A percentile compares a stretch with the other conserved stretches of the same genome.
Evolutionary conservation across 2,888 invertebrate species (phyloP).

Genomic region (Mythimna vitellina): DNA sequence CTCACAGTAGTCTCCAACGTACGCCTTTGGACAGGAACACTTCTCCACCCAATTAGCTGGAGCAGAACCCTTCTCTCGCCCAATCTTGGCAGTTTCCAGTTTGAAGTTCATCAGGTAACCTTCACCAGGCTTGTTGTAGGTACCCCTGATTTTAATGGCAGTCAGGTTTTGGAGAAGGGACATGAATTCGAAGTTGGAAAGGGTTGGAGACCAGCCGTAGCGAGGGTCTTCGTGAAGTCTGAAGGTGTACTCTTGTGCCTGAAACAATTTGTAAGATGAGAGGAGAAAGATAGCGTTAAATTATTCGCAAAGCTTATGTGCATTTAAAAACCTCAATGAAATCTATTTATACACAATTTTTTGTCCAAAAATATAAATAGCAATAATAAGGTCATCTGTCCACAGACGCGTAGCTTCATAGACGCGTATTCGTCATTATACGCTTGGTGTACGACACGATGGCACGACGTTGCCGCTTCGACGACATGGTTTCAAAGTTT

Average conservation of each 20-base stretch:
- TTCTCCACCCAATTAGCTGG: constrained; percentile 98
- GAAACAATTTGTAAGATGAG: constrained; percentile 66
- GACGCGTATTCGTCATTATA: too few relatives aligned
- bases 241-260: constrained; percentile 95
- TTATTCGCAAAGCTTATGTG: neutral
- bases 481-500: too few relatives aligned
- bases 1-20: constrained; percentile 99
- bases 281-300: neutral
- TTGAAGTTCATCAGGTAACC: constrained; percentile 97
- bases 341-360: neutral
- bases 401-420: too few relatives aligned
- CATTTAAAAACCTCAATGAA: neutral
- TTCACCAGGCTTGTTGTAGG: constrained; percentile 95
- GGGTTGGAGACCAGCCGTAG: constrained; percentile 98
- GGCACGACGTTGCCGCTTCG: too few relatives aligned
- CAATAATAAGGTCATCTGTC: too few relatives aligned
- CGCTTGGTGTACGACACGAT: too few relatives aligned
- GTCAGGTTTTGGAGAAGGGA: constrained; percentile 98
- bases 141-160: constrained; percentile 97
- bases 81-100: constrained; percentile 96
- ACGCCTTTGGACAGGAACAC: constrained; percentile 96
- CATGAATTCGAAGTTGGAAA: constrained; percentile 97
- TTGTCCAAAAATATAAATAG: too few relatives aligned
- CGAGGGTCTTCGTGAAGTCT: constrained; percentile 97
- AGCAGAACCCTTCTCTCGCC: constrained; percentile 92